Percentiles rank a stretch among this genome's conserved stretches.
Evolutionary conservation across 2,797 vertebrate genomes (phyloP).

Genomic region (Brotogeris chrysoptera): DNA sequence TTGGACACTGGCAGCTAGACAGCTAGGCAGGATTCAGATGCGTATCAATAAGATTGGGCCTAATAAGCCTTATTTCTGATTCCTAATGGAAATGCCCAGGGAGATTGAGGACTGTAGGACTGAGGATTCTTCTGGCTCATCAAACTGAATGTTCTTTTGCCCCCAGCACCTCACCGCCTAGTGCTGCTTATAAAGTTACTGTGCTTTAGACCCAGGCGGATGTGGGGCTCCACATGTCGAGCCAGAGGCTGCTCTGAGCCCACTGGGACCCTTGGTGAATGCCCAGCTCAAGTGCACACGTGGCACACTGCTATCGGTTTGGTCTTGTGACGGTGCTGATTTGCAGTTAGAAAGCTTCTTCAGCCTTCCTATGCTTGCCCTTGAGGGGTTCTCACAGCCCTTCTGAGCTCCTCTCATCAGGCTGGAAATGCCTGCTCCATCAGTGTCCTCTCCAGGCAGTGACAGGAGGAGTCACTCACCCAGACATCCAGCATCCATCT

Average conservation of each 20-base stretch:
- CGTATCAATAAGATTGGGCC: neutral
- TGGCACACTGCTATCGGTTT: neutral
- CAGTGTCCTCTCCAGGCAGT: neutral
- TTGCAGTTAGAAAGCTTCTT: neutral
- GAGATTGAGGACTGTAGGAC: neutral
- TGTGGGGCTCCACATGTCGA: accelerated
- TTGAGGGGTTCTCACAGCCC: neutral
- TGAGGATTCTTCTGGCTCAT: neutral
- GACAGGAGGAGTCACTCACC: neutral
- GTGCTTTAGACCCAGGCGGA: neutral
- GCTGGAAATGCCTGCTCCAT: neutral
- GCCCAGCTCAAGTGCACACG: neutral
- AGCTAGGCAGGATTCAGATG: neutral
- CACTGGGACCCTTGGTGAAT: accelerated
- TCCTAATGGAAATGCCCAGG: neutral
- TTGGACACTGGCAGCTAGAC: neutral
- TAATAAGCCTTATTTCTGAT: neutral
- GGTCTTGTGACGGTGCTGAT: neutral
- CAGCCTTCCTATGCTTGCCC: neutral
- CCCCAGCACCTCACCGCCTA: neutral
- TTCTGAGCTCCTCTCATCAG: neutral
- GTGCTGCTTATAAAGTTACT: neutral
- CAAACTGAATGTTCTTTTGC: neutral
- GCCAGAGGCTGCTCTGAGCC: neutral
- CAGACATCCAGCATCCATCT: neutral